A percentile compares a stretch with the other conserved stretches of the same genome.
Conservation (phyloP, 2,797 vertebrate species). For the Anomalospiza imberbis region DNA sequence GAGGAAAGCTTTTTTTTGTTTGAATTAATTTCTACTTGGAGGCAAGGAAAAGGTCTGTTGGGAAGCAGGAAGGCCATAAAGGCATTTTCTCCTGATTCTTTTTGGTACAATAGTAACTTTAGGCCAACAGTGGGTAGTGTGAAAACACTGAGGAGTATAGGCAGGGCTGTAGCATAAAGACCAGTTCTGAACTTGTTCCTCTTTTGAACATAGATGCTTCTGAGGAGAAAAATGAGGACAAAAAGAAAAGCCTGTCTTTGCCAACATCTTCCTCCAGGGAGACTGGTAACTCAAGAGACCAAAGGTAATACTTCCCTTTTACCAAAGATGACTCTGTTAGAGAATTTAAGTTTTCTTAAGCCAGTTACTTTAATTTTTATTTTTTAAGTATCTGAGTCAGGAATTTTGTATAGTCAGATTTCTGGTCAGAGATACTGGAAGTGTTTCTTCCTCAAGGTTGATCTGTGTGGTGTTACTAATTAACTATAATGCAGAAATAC, state of each 20-base stretch:
- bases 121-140: not conserved
- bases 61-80: not conserved
- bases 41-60: not conserved
- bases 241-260: conserved; percentile 78
- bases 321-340: not conserved
- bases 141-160: not conserved
- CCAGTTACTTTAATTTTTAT: not conserved
- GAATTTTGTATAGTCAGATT: not conserved
- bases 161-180: not conserved
- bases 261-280: conserved; percentile 83
- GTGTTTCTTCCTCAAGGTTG: not conserved
- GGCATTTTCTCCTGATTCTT: not conserved
- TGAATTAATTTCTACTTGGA: not conserved
- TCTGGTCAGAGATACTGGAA: not conserved
- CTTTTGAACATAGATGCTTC: conserved; percentile 79
- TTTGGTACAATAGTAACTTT: not conserved
- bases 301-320: conserved; percentile 77
- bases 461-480: not conserved
- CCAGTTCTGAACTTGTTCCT: not conserved
- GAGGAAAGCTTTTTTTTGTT: not conserved
- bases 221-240: conserved; percentile 83
- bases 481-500: not conserved
- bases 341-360: not conserved
- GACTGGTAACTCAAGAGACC: conserved; percentile 74
- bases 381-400: not conserved